Base-by-base conservation (phyloP, 2,888 invertebrate genomes). In the Rhogogaster chlorosoma region DNA sequence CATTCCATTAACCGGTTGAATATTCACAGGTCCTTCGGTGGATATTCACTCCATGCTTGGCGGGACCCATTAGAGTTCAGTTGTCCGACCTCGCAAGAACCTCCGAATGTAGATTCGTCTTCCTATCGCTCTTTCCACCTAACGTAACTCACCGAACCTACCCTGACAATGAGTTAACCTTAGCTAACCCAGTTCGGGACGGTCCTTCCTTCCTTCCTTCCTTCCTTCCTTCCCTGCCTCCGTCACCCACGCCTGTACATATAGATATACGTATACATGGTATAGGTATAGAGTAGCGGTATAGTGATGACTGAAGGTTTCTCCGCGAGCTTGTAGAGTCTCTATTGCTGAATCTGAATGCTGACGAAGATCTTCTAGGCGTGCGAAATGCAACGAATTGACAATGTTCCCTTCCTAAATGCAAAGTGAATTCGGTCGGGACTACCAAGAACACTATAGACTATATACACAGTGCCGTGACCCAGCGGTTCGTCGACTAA, bases 1-100 rank as follows among this genome's bases (percentile, higher is more conserved):
- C 88, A 88, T 88, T 88, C 88, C 88, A 88, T 88, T 88, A 88
- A 86, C 86, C 85, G 87, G 86, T 88, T 88, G 87, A 88, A 88
- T 88, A 88, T 88, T 88, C 87, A 87, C 87, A 67, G 88, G 83
- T 83, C 83, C 83, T 83, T 67, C 67, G 83, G 67, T 64, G 32
- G 45, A 70, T 83, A 83, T 83, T 83, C 83, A 83, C 67, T 83
- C 80, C 38, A 45, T 45, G 83, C 67, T 67, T 49, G 67, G 29
- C 18, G 83, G 83, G 67, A 83, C 83, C 83, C 83, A 83, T 83
- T 83, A 83, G 83, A 83, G 83, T 42, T 80, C 64, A 67, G 83
- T 83, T 67, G 83, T 64, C 45, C 83, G 67, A 83, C 83, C 80
- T 38, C 26, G 83, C 67, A 83, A 83, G 83, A 83, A 83, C 83